Conservation (phyloP, 2,113 vertebrate species). For the Strix aluco region DNA sequence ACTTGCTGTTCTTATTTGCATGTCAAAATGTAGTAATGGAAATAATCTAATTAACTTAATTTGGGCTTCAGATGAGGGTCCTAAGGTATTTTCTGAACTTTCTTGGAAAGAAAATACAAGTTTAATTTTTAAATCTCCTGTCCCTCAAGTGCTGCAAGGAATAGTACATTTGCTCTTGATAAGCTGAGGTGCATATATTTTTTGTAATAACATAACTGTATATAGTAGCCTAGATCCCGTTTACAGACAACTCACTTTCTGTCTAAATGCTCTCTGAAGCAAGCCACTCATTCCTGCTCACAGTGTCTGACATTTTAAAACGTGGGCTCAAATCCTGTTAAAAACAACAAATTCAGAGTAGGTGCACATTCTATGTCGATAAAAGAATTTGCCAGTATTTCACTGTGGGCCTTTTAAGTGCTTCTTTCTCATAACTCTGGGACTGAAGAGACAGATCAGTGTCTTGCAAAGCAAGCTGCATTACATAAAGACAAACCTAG, state of each 20-base stretch:
- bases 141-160: neutral
- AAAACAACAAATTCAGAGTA: neutral
- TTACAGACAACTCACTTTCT: neutral
- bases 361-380: rapidly evolving
- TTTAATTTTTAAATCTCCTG: neutral
- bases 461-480: neutral
- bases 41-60: neutral
- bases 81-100: neutral
- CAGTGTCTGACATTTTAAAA: neutral
- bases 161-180: neutral
- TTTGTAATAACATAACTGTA: neutral
- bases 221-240: neutral
- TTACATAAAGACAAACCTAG: neutral
- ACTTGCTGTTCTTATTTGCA: neutral
- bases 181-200: neutral
- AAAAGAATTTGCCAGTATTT: neutral
- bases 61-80: neutral
- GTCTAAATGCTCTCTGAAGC: neutral
- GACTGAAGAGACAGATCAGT: neutral
- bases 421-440: neutral
- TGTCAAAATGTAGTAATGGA: neutral
- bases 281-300: neutral
- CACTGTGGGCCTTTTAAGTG: neutral
- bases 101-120: neutral
- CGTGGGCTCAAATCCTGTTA: neutral